Conservation (phyloP, 1,140 invertebrate genomes). For the Pseudachorutes palmiensis region DNA sequence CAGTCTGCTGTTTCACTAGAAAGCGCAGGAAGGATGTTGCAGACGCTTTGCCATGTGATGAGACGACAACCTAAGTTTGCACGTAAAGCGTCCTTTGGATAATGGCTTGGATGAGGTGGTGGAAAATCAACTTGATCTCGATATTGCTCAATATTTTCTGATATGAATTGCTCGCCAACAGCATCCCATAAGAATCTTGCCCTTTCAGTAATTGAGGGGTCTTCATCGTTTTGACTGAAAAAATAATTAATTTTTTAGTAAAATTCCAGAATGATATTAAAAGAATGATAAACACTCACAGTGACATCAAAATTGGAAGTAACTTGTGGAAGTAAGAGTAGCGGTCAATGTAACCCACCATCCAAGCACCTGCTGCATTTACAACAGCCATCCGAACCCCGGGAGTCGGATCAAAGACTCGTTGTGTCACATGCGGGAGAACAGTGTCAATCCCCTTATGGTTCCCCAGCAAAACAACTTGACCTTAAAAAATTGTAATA, state of each 20-base stretch:
- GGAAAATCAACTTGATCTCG: constrained; percentile 65
- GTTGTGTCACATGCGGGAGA: constrained; percentile 58
- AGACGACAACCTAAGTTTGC: constrained; percentile 67
- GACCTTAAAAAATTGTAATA: constrained; percentile 46
- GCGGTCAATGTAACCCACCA: constrained; percentile 59
- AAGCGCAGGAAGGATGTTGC: constrained; percentile 58
- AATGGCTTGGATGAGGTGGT: constrained; percentile 50
- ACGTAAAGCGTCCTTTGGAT: constrained; percentile 54
- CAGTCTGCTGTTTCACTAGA: constrained; percentile 61
- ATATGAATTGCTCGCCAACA: constrained; percentile 58
- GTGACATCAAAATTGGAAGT: constrained; percentile 64
- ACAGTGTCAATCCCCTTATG: constrained; percentile 55
- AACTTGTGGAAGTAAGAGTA: constrained; percentile 70
- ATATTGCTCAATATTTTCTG: constrained; percentile 67
- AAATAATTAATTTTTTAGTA: not conserved
- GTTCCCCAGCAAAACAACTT: constrained; percentile 52
- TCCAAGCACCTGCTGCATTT: constrained; percentile 57
- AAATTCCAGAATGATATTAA: not conserved
- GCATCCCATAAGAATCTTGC: constrained; percentile 56
- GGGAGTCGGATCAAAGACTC: constrained; percentile 64
- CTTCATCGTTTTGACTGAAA: constrained; percentile 58
- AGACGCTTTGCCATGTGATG: constrained; percentile 58
- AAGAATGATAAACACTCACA: constrained; percentile 40
- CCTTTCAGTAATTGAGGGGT: constrained; percentile 52
- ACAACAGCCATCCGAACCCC: constrained; percentile 58